A percentile compares a stretch with the other conserved stretches of the same genome.
phyloP scores from a whole-genome alignment of 1,140 invertebrate species.

The Lasioglossum albipes region DNA sequence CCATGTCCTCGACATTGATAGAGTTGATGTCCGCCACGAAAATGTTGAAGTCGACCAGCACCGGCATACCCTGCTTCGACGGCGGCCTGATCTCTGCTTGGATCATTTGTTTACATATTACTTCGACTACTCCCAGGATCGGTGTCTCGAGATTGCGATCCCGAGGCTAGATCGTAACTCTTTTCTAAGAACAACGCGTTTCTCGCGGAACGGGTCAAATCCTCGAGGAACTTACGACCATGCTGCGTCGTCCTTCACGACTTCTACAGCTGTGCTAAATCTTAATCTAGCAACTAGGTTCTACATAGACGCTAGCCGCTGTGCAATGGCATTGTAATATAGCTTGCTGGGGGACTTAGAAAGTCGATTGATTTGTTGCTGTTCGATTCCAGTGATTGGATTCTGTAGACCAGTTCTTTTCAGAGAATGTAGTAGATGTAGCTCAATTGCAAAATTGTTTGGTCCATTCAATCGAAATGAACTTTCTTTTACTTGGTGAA shows the following conservation, averaged over 20 bases:
- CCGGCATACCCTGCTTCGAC: conserved; percentile 84
- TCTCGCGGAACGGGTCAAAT: no score
- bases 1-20: conserved; percentile 92
- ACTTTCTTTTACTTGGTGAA: no score
- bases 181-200: no score
- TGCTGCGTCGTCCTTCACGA: no score
- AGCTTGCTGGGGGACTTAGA: background rate
- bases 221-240: no score
- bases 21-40: conserved; percentile 91
- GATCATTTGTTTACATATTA: background rate
- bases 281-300: background rate
- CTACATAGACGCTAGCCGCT: background rate
- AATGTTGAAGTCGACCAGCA: conserved; percentile 88
- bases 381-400: background rate
- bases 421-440: background rate
- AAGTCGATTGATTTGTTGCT: background rate
- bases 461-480: no score
- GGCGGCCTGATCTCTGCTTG: conserved; percentile 86
- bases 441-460: background rate
- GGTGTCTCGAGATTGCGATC: no score
- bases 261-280: background rate
- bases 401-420: background rate
- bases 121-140: background rate
- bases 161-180: no score
- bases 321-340: background rate